Percentiles rank a stretch among this genome's conserved stretches.
phyloP scores from a whole-genome alignment of 1,140 invertebrate species.

The Panulirus ornatus region DNA sequence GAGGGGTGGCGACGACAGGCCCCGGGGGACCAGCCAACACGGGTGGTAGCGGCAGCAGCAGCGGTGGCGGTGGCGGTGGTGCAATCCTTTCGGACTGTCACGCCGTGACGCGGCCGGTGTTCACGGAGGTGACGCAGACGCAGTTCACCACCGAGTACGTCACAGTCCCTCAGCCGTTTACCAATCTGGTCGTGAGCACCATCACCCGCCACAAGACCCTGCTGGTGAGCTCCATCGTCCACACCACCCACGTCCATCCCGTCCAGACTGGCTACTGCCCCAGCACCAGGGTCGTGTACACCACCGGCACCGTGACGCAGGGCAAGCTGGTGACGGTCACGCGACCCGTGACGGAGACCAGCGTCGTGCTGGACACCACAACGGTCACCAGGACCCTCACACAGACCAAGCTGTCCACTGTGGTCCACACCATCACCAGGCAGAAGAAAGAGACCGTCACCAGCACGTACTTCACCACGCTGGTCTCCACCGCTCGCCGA shows the following conservation, averaged over 20 bases:
- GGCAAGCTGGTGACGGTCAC: neutral
- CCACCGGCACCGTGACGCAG: constrained; percentile 26
- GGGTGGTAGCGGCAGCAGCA: neutral
- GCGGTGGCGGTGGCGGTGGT: neutral
- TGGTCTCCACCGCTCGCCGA: neutral
- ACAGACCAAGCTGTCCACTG: constrained; percentile 4
- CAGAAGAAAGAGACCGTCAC: constrained; percentile 1
- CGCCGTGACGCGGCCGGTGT: constrained; percentile 9
- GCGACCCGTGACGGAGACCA: neutral
- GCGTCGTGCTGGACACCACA: constrained; percentile 6
- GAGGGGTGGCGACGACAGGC: neutral
- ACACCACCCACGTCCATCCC: constrained; percentile 3
- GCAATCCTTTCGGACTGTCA: neutral
- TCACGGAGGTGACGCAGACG: constrained; percentile 32
- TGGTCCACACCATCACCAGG: constrained; percentile 3
- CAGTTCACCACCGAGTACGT: constrained; percentile 34
- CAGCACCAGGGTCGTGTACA: constrained; percentile 32
- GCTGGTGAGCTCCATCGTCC: neutral
- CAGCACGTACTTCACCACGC: neutral
- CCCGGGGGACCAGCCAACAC: neutral
- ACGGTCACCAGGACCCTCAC: constrained; percentile 12
- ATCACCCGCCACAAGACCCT: constrained; percentile 26
- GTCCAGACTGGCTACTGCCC: constrained; percentile 10
- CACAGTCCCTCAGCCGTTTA: constrained; percentile 29
- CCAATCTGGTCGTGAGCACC: neutral